These are phyloP conservation scores for Hartigia nigra DNA, from an alignment of 2,888 invertebrate species.

Conservation along the genomic window DNA sequence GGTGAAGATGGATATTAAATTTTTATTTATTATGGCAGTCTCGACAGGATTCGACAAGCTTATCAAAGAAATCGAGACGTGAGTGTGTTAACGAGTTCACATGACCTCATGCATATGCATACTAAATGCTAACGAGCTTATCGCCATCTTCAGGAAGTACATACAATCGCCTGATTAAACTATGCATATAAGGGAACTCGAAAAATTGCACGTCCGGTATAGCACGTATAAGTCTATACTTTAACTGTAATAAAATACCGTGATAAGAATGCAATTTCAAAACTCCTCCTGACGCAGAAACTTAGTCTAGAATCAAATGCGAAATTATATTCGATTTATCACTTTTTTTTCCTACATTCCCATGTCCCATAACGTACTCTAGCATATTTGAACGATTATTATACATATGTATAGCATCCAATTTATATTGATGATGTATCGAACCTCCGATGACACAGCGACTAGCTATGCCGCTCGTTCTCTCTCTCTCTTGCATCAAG, in stretches of 20 bases:
- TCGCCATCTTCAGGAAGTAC: conserved; percentile 37
- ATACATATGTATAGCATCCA: conserved; percentile 34
- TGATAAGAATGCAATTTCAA: background rate
- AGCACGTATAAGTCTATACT: background rate
- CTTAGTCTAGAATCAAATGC: background rate
- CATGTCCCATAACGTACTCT: background rate
- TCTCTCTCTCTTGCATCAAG: background rate
- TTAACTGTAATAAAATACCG: background rate
- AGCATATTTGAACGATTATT: background rate
- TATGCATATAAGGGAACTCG: background rate
- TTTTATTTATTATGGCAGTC: no score
- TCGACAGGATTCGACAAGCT: no score
- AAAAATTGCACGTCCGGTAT: background rate
- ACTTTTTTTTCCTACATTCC: background rate
- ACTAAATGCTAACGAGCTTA: conserved; percentile 24
- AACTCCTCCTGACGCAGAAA: background rate
- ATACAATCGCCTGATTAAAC: conserved; percentile 4
- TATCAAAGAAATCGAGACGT: background rate
- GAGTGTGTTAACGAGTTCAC: background rate
- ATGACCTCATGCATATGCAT: background rate
- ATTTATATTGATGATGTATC: conserved; percentile 54
- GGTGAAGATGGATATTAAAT: no score
- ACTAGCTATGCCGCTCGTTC: conserved; percentile 45
- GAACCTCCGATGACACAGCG: conserved; percentile 54
- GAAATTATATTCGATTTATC: background rate